phyloP scores from a whole-genome alignment of 2,113 vertebrate species.

The Panurus biarmicus region DNA sequence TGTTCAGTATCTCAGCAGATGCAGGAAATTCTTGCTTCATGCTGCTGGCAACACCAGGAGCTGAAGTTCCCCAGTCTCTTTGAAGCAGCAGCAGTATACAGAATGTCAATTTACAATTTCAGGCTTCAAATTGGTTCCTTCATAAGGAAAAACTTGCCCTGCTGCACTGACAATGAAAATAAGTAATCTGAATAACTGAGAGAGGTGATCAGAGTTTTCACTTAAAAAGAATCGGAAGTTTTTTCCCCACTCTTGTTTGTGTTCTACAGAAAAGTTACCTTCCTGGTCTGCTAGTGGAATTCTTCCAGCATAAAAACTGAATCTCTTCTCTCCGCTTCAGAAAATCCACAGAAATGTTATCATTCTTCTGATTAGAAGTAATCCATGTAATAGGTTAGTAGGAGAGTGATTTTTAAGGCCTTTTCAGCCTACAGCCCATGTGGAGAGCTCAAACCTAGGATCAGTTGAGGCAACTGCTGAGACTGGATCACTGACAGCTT shows the following conservation, averaged over 20 bases:
- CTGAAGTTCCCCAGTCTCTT: background rate
- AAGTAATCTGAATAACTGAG: background rate
- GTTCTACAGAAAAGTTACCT: background rate
- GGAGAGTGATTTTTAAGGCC: background rate
- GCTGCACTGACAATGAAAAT: background rate
- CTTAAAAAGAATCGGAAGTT: background rate
- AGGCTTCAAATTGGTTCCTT: background rate
- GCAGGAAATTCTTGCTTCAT: background rate
- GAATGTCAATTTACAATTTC: slow-evolving; percentile 3
- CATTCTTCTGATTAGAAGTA: background rate
- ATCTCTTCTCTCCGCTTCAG: background rate
- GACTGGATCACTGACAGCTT: background rate
- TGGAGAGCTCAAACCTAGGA: background rate
- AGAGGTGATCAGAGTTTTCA: background rate
- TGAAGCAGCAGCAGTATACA: background rate
- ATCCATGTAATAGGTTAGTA: background rate
- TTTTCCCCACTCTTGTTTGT: background rate
- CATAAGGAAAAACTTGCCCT: background rate
- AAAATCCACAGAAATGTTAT: background rate
- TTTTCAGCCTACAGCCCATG: background rate
- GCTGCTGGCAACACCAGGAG: background rate
- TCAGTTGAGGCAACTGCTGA: background rate
- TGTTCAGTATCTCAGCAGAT: background rate
- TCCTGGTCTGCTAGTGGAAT: background rate
- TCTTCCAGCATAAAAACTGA: background rate